A percentile compares a stretch with the other conserved stretches of the same genome.
Evolutionary conservation across 2,797 vertebrate genomes (phyloP).

Genomic region (Etheostoma perlongum): DNA sequence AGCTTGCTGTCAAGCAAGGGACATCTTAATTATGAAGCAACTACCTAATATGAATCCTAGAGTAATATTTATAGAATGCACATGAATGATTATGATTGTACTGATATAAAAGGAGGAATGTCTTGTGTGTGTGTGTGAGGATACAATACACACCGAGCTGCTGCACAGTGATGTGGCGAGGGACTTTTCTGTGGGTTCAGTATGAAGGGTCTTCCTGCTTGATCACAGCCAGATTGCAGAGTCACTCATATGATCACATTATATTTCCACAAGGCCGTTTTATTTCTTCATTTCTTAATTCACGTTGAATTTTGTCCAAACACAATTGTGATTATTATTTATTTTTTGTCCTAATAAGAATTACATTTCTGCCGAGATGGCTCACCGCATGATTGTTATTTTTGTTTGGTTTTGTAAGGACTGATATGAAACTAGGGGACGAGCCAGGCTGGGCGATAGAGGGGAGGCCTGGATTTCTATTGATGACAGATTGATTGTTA

Average conservation of each 20-base stretch:
- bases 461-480: slow-evolving; percentile 9
- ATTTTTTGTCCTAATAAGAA: slow-evolving; percentile 2
- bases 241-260: background rate
- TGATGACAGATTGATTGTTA: slow-evolving; percentile 5
- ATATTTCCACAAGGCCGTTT: slow-evolving; percentile 6
- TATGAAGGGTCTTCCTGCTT: slow-evolving; percentile 38
- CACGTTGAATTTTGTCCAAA: slow-evolving; percentile 15
- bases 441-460: slow-evolving; percentile 2
- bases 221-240: slow-evolving; percentile 33
- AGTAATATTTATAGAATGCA: slow-evolving; percentile 49
- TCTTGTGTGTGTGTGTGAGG: slow-evolving; percentile 26
- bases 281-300: background rate
- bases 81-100: slow-evolving; percentile 60
- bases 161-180: slow-evolving; percentile 9
- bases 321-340: background rate
- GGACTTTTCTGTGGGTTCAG: slow-evolving; percentile 28
- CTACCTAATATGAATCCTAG: slow-evolving; percentile 30
- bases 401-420: background rate
- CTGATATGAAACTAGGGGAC: slow-evolving; percentile 11
- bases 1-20: background rate
- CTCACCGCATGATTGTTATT: background rate
- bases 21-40: slow-evolving; percentile 9
- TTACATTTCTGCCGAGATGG: background rate
- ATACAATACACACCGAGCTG: slow-evolving; percentile 28
- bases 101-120: slow-evolving; percentile 49